Conservation (phyloP, 2,797 vertebrate genomes). For the Rhodeus uyekii region DNA sequence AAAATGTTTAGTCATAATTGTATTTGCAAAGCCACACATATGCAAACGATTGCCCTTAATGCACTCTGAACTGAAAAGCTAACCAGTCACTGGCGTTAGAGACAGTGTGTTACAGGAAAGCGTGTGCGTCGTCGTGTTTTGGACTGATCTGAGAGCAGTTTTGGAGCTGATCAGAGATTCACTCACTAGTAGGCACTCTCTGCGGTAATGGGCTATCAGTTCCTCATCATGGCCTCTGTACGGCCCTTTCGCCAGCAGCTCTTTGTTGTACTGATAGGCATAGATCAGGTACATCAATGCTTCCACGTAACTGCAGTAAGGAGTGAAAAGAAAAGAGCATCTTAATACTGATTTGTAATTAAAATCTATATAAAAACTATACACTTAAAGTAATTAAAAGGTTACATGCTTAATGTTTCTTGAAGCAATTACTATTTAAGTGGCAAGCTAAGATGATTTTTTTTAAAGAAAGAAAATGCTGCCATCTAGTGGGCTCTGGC, state of each 20-base stretch:
- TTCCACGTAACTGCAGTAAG: constrained; percentile 86
- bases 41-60: not conserved
- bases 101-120: constrained; percentile 28
- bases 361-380: not conserved
- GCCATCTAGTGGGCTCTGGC: constrained; percentile 30
- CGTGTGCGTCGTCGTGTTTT: not conserved
- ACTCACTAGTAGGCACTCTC: constrained; percentile 87
- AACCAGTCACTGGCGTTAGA: not conserved
- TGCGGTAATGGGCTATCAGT: constrained; percentile 88
- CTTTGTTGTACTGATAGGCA: constrained; percentile 95
- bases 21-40: not conserved
- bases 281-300: constrained; percentile 94
- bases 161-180: not conserved
- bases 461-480: not conserved
- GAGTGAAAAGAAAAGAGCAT: constrained; percentile 30
- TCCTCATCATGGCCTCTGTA: constrained; percentile 92
- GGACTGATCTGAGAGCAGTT: not conserved
- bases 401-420: not conserved
- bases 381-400: not conserved
- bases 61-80: not conserved
- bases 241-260: constrained; percentile 88
- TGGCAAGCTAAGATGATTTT: not conserved
- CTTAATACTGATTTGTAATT: not conserved
- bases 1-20: constrained; percentile 4
- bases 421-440: not conserved